Base-by-base conservation (phyloP, 2,888 invertebrate genomes). In the Ommatoiulus sabulosus region DNA sequence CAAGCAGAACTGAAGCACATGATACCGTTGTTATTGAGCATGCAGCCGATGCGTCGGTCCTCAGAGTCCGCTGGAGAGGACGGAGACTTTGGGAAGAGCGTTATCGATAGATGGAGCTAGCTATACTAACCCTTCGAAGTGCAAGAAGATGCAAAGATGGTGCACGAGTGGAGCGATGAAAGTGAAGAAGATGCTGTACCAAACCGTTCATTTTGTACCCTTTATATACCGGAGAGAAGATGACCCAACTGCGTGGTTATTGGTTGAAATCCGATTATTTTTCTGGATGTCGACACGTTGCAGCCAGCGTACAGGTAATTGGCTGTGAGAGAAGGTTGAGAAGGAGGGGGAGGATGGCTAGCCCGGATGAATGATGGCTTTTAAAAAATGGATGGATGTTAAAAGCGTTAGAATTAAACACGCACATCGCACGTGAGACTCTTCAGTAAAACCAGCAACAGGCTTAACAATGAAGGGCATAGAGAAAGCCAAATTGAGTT, bases 381-480 rank as follows among this genome's bases (percentile, higher is more conserved):
- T 35, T 35, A 24, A 80, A 80, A 80, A 80, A 80, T 80, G 80
- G 80, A 80, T 80, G 35, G 80, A 80, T 80, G 80, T 80, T 80
- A 80, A 80, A 80, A 80, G 80, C 80, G 80, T 80, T 24, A 80
- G 80, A 80, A 80, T 80, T 80, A 24, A 80, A 80, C 86, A 86
- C 86, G 86, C 86, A 86, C 86, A 48, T 48, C 86, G 48, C 86
- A 44, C 86, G 86, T 86, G 86, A 86, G 48, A 86, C 86, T 46
- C 86, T 80, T 80, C 86, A 86, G 48, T 17, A 46, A 86, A 86
- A 86, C 46, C 86, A 86, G 48, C 86, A 46, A 86, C 44, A 48
- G 46, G 44, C 86, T 44, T 52, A 87, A 87, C 87, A 87, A 87
- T 87, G 63, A 87, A 87, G 87, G 87, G 87, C 87, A 87, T 48